Evolutionary conservation across 2,888 invertebrate genomes (phyloP).

Genomic region (Erebia ligea): DNA sequence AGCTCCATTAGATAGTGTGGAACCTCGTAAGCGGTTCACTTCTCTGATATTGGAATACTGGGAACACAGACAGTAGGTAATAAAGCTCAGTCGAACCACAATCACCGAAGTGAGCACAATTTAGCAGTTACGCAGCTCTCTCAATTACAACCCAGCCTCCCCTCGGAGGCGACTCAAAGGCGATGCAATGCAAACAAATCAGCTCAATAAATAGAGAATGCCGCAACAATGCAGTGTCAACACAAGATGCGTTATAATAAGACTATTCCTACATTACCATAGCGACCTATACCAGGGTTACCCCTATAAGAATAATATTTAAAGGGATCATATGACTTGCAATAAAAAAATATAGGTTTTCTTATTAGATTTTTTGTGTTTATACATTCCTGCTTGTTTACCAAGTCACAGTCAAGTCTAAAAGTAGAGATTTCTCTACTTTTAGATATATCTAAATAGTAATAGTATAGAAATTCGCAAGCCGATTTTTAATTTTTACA

Average conservation of each 20-base stretch:
- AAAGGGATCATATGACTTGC: conserved; percentile 2
- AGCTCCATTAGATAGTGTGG: conserved; percentile 11
- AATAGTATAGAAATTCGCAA: too few relatives aligned
- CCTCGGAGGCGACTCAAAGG: conserved; percentile 51
- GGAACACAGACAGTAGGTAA: conserved; percentile 32
- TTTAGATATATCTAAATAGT: too few relatives aligned
- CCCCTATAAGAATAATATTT: conserved; percentile 1
- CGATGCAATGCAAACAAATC: conserved; percentile 72
- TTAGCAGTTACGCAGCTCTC: conserved; percentile 52
- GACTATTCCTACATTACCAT: conserved; percentile 38
- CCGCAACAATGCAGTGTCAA: conserved; percentile 64
- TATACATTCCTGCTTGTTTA: neutral
- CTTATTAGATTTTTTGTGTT: neutral
- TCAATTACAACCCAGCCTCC: conserved; percentile 61
- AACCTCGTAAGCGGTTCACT: conserved; percentile 16
- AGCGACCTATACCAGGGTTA: neutral
- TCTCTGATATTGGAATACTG: conserved; percentile 24
- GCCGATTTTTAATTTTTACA: too few relatives aligned
- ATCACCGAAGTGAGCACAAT: conserved; percentile 54
- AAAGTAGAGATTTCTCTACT: too few relatives aligned
- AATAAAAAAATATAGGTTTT: neutral
- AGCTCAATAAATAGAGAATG: conserved; percentile 70
- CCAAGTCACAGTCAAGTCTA: too few relatives aligned
- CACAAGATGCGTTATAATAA: conserved; percentile 78
- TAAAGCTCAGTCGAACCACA: conserved; percentile 40